Conservation (phyloP, 2,797 vertebrate genomes). For the Sebastes baramenuke region DNA sequence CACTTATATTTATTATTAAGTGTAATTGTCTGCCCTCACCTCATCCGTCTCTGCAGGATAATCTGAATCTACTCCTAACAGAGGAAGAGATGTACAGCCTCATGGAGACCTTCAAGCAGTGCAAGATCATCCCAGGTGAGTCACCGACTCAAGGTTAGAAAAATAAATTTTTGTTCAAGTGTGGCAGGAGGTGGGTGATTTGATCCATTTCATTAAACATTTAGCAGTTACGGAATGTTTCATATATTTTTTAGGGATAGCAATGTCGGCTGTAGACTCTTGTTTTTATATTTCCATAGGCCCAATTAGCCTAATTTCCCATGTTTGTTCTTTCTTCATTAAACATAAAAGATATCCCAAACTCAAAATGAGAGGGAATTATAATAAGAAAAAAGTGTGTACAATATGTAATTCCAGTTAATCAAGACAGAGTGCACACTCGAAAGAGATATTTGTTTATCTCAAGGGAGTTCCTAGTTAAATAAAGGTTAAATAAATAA, state of each 20-base stretch:
- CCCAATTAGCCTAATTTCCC: neutral
- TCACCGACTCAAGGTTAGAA: neutral
- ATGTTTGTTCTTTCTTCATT: neutral
- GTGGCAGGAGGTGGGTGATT: neutral
- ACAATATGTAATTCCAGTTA: neutral
- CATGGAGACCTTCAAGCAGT: conserved; percentile 90
- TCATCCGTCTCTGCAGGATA: conserved; percentile 83
- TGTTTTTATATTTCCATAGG: neutral
- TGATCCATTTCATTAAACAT: neutral
- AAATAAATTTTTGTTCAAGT: neutral
- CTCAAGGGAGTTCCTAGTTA: neutral
- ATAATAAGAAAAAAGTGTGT: neutral
- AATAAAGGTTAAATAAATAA: neutral
- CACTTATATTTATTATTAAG: neutral
- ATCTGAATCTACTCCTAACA: conserved; percentile 93
- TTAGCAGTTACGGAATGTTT: neutral
- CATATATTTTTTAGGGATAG: neutral
- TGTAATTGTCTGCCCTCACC: neutral
- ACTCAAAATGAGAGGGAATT: neutral
- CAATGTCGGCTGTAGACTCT: neutral
- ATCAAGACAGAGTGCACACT: neutral
- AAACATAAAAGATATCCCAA: neutral
- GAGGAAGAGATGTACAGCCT: conserved; percentile 98
- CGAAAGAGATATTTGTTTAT: neutral
- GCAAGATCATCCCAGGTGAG: conserved; percentile 94